A percentile compares a stretch with the other conserved stretches of the same genome.
Evolutionary conservation across 2,888 invertebrate genomes (phyloP).

Genomic region (Podabrus alpinus): DNA sequence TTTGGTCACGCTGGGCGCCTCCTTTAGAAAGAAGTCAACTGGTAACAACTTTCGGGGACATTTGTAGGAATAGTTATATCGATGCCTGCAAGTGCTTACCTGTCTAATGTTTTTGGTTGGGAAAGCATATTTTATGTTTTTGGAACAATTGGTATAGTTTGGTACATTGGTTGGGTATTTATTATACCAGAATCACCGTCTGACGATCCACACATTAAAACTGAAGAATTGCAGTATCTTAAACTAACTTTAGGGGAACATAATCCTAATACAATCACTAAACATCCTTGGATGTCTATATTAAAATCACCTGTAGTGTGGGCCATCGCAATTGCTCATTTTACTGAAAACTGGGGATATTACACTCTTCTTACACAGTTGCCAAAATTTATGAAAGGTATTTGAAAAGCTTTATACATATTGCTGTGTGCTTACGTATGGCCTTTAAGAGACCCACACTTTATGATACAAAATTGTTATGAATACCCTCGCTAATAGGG

Average conservation of each 20-base stretch:
- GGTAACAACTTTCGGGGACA: conserved; percentile 80
- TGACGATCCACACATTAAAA: conserved; percentile 71
- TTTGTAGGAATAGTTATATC: conserved; percentile 84
- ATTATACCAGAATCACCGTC: conserved; percentile 76
- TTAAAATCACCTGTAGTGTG: conserved; percentile 77
- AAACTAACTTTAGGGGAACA: conserved; percentile 62
- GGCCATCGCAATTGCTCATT: conserved; percentile 82
- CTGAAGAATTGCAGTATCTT: conserved; percentile 75
- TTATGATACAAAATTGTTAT: too few species aligned
- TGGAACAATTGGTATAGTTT: conserved; percentile 69
- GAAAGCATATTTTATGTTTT: conserved; percentile 82
- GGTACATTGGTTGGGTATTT: conserved; percentile 73
- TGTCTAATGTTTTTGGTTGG: conserved; percentile 77
- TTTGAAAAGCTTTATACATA: too few species aligned
- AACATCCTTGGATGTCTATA: conserved; percentile 78
- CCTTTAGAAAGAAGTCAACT: conserved; percentile 75
- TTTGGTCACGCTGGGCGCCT: conserved; percentile 85
- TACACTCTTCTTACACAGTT: conserved; percentile 82
- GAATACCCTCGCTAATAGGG: too few species aligned
- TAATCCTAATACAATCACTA: conserved; percentile 56
- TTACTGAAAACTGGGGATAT: conserved; percentile 90
- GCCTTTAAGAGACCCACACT: too few species aligned
- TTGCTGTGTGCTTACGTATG: too few species aligned
- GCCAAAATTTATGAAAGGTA: conserved; percentile 84
- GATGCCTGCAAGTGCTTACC: conserved; percentile 75